Percentiles rank a stretch among this genome's conserved stretches.
These are phyloP conservation scores for Pituophis catenifer DNA, from an alignment of 2,113 vertebrate genomes.

Conservation along the genomic window DNA sequence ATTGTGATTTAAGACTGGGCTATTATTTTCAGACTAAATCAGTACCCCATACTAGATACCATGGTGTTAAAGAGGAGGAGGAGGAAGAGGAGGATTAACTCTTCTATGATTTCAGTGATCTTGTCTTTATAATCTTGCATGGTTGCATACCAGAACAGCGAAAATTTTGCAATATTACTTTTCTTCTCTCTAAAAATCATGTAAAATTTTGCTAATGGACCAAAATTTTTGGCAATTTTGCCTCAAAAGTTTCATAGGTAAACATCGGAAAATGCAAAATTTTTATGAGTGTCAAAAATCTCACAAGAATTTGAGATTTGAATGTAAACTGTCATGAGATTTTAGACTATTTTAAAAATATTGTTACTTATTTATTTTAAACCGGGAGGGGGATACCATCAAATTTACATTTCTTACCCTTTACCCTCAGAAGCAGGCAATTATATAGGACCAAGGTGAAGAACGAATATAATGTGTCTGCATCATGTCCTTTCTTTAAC, in stretches of 20 bases:
- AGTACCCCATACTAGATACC: neutral
- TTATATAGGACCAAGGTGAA: neutral
- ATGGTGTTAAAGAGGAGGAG: neutral
- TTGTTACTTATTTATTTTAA: neutral
- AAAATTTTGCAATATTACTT: neutral
- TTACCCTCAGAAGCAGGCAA: neutral
- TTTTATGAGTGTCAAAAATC: neutral
- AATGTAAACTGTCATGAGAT: neutral
- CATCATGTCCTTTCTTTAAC: neutral
- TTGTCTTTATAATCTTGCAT: neutral
- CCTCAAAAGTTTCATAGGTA: neutral
- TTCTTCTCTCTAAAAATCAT: neutral
- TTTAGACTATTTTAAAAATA: neutral
- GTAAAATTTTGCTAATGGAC: neutral
- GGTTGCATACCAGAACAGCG: neutral
- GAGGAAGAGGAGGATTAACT: too few species aligned
- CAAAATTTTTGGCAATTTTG: neutral
- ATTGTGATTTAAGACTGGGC: neutral
- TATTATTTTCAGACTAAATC: neutral
- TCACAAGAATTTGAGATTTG: neutral
- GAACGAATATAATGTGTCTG: neutral
- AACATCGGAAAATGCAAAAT: neutral
- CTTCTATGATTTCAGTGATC: neutral
- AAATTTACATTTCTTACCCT: neutral
- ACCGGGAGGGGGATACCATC: neutral